Percentiles rank a stretch among this genome's conserved stretches.
phyloP scores from a whole-genome alignment of 2,797 vertebrate species.

The Channallabes apus region DNA sequence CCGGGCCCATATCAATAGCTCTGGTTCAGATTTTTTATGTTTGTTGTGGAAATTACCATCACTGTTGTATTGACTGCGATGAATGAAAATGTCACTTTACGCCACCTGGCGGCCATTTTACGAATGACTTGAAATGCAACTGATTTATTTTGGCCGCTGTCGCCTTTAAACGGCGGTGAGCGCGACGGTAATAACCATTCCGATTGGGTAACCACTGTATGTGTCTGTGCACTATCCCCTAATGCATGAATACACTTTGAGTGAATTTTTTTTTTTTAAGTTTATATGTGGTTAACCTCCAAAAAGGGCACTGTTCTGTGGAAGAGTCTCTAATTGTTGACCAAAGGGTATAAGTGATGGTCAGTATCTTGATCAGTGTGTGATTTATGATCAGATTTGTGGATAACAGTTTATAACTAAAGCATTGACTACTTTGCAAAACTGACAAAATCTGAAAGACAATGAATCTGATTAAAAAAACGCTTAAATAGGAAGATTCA shows the following conservation, averaged over 20 bases:
- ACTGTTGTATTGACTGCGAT: too few species aligned
- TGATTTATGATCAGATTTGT: not conserved
- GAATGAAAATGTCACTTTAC: too few species aligned
- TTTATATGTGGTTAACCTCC: not conserved
- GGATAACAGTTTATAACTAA: not conserved
- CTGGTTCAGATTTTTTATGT: too few species aligned
- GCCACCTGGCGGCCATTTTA: too few species aligned
- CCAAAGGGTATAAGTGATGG: not conserved
- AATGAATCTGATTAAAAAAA: not conserved
- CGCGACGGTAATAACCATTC: too few species aligned
- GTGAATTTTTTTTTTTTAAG: not conserved
- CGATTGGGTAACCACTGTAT: too few species aligned
- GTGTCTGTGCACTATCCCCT: not conserved
- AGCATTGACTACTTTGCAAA: not conserved
- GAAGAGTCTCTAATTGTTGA: not conserved
- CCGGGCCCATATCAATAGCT: too few species aligned
- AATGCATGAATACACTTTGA: not conserved
- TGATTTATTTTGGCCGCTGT: too few species aligned
- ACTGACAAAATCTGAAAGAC: not conserved
- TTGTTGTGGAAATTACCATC: too few species aligned
- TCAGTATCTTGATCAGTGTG: not conserved
- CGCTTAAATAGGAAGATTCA: not conserved
- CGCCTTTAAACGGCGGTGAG: too few species aligned
- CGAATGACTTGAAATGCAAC: too few species aligned
- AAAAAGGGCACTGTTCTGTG: not conserved